Base-by-base conservation (phyloP, 2,888 invertebrate species). In the Abscondita cerata region DNA sequence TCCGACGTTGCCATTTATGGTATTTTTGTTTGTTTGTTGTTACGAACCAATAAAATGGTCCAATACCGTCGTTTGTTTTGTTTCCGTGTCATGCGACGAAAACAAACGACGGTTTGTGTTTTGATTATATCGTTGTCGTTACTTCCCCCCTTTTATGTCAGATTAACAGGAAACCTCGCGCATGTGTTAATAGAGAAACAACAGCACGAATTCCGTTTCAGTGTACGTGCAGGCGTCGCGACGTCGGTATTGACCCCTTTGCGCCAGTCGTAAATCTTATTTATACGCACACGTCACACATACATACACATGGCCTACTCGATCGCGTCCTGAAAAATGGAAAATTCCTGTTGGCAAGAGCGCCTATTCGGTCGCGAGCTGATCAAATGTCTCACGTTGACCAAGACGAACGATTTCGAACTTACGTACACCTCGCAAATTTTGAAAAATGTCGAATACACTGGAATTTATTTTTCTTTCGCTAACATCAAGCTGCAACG, bases 391-490 rank as follows among this genome's bases (percentile, higher is more conserved):
- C 80, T 80, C 56, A 77, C 80, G n/a, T 79, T 81, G 12, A 73
- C 72, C 57, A 76, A 81, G 64, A 81, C 77, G 62, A 84, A 83
- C 33, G 82, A 83, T 68, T 83, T 83, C 64, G 82, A 83, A 64
- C 78, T 79, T 61, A 69, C 82, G 11, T 71, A 81, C 1, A 85
- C 85, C 1, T 70, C 79, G 40, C 83, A 85, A 65, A 82, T 82
- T 8, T 82, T 86, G 1, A 81, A 81, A 36, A 82, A 82, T 0
- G 83, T 82, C 9, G 84, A 84, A 9, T 77, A 85, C 52, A 85
- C 87, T 71, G 89, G 88, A 25, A 83, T 89, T 67, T 89, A 89
- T 75, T 89, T 89, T 77, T 88, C 88, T 51, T 89, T 89, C 75
- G 88, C 88, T 12, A 89, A 89, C 71, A 86, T 89, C 64, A 87